Evolutionary conservation across 37 sponge, comb jelly and placozoan genomes (phyloP), one percentile per base, ranked within the genome.

Genomic region (Geodia barretti): DNA sequence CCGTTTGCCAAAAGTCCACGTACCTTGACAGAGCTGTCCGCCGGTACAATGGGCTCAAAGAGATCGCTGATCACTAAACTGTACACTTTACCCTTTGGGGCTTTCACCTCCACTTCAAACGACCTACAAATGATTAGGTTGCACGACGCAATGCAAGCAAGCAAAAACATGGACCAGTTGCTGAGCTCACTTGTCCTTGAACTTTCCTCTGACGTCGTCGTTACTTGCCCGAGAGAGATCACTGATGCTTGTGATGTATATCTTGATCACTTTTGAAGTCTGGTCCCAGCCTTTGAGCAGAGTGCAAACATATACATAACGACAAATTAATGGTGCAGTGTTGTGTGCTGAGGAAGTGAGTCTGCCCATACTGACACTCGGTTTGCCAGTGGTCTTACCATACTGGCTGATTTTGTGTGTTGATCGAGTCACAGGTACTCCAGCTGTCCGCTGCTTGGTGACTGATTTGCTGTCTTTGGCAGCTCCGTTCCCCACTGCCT

Each of bases 241-340:
- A 47, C 54, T 47, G 33, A 97, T 73, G 80, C 73, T 79, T 8
- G 83, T 84, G 42, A 98, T 84, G 64, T 98, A 97, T 4, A 98
- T 86, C 71, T 98, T 98, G 17, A 98, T 93, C 81, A 60, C 80
- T 67, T 85, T 87, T 14, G 81, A 84, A 38, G 88, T 69, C 71
- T 98, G 92, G 35, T 98, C 99, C 99, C 99, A 98, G 21, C 95
- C 97, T 95, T 29, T 8, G 19, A 26, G 19, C 24, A n/a, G n/a
- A n/a, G n/a, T n/a, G n/a, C n/a, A n/a, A n/a, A n/a, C n/a, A n/a
- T n/a, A n/a, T n/a, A n/a, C n/a, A n/a, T n/a, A n/a, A n/a, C n/a
- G n/a, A n/a, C n/a, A n/a, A n/a, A n/a, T n/a, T n/a, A n/a, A n/a
- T n/a, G n/a, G n/a, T n/a, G n/a, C n/a, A n/a, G n/a, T n/a, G n/a